These are phyloP conservation scores for Drosophila setifemur DNA, from an alignment of 1,140 invertebrate species.

Conservation along the genomic window DNA sequence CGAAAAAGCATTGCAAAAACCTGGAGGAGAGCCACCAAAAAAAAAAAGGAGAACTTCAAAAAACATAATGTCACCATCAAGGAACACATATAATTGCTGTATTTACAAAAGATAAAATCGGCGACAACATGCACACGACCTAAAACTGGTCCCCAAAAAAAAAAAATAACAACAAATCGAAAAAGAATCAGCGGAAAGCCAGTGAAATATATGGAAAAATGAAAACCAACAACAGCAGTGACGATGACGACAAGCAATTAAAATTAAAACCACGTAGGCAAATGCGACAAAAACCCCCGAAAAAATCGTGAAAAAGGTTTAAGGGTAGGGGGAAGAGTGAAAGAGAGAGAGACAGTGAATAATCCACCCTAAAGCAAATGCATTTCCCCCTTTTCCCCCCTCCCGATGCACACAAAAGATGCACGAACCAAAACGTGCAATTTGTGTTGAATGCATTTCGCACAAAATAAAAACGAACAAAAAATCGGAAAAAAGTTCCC, in stretches of 20 bases:
- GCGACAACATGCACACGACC: conserved; percentile 65
- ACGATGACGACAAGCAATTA: conserved; percentile 72
- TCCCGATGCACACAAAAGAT: conserved; percentile 63
- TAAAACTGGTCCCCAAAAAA: conserved; percentile 14
- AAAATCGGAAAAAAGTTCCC: conserved; percentile 58
- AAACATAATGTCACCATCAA: conserved; percentile 73
- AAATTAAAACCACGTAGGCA: conserved; percentile 79
- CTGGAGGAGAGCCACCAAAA: conserved; percentile 1
- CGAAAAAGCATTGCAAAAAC: conserved; percentile 12
- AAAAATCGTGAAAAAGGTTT: conserved; percentile 26
- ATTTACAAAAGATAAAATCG: conserved; percentile 81
- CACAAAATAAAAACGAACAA: conserved; percentile 35
- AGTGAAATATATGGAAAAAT: conserved; percentile 8
- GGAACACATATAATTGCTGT: conserved; percentile 79
- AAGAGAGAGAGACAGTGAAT: conserved; percentile 54
- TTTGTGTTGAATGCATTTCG: conserved; percentile 77
- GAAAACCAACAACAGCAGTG: conserved; percentile 11
- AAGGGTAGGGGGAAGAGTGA: background rate
- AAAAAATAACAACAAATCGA: background rate
- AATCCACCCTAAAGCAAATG: conserved; percentile 72
- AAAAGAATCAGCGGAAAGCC: background rate
- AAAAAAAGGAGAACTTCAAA: conserved; percentile 34
- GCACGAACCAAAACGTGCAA: conserved; percentile 77
- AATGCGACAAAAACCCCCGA: conserved; percentile 66
- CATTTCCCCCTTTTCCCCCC: conserved; percentile 36